phyloP scores from a whole-genome alignment of 2,113 vertebrate species.

The Plotosus lineatus region DNA sequence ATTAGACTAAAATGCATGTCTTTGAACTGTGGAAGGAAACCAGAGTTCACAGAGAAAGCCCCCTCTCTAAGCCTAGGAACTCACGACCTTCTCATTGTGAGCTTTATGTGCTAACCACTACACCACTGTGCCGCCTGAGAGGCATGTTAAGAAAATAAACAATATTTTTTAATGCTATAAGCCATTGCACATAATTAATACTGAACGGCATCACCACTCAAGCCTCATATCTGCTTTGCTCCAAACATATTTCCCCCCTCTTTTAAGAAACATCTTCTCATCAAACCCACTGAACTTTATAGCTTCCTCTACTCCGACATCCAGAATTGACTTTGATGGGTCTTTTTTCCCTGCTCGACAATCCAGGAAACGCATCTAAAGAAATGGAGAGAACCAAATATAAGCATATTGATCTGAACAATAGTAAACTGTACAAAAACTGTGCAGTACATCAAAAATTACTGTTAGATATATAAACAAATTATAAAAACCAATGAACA shows the following conservation, averaged over 20 bases:
- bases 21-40: too few relatives aligned
- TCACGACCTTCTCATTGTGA: too few relatives aligned
- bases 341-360: slow-evolving; percentile 87
- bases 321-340: slow-evolving; percentile 90
- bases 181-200: not conserved
- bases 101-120: too few relatives aligned
- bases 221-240: slow-evolving; percentile 91
- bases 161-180: too few relatives aligned
- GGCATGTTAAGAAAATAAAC: too few relatives aligned
- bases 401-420: not conserved
- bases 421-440: not conserved
- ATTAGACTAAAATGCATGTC: too few relatives aligned
- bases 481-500: too few relatives aligned
- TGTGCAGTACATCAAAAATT: not conserved
- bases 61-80: too few relatives aligned
- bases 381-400: not conserved
- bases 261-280: slow-evolving; percentile 87
- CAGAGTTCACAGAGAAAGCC: too few relatives aligned
- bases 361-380: slow-evolving; percentile 94
- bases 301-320: slow-evolving; percentile 84
- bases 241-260: slow-evolving; percentile 92
- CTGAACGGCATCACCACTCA: slow-evolving; percentile 78
- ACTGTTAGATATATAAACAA: not conserved
- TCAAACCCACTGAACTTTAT: slow-evolving; percentile 93
- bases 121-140: too few relatives aligned